phyloP scores from a whole-genome alignment of 2,888 invertebrate species.

The Aphelenchoides bicaudatus region DNA sequence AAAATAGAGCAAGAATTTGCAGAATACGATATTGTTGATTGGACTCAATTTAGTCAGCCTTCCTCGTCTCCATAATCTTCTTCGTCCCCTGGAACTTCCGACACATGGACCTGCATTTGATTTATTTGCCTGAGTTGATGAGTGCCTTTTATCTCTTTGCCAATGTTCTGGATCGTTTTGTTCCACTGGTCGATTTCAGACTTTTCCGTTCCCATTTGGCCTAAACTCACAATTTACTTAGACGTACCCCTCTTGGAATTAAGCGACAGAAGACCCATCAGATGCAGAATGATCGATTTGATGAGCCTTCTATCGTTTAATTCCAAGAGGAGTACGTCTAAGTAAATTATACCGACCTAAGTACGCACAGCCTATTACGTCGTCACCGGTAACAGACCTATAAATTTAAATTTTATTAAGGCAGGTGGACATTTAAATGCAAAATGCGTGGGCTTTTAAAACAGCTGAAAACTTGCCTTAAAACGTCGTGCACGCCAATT shows the following conservation, averaged over 20 bases:
- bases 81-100: conserved; percentile 33
- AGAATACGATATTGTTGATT: too few species aligned
- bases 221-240: too few species aligned
- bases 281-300: too few species aligned
- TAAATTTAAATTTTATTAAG: neutral
- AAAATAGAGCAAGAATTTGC: too few species aligned
- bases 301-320: too few species aligned
- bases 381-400: conserved; percentile 61
- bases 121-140: conserved; percentile 55
- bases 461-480: conserved; percentile 36
- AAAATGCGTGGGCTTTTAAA: neutral
- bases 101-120: conserved; percentile 39
- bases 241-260: too few species aligned
- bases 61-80: conserved; percentile 21
- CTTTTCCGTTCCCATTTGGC: conserved; percentile 61
- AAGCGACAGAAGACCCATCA: too few species aligned
- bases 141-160: conserved; percentile 58
- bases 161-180: conserved; percentile 60
- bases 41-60: too few species aligned
- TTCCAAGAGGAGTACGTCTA: too few species aligned
- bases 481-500: conserved; percentile 59
- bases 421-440: neutral
- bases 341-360: too few species aligned
- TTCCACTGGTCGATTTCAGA: conserved; percentile 44
- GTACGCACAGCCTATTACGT: conserved; percentile 61